phyloP scores from a whole-genome alignment of 2,797 vertebrate species.

The Sylvia borin region DNA sequence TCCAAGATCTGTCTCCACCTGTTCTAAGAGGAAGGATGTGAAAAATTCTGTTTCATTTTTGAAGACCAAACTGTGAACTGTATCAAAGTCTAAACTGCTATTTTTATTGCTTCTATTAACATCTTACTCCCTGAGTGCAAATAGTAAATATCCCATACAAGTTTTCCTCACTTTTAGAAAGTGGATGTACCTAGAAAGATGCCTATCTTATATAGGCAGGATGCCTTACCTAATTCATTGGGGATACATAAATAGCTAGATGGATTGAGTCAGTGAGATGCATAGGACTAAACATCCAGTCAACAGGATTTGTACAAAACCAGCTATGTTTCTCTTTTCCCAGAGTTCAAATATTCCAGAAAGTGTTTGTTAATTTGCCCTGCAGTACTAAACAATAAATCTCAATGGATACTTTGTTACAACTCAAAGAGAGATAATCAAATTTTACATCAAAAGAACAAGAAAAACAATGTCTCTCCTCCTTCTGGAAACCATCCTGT shows the following conservation, averaged over 20 bases:
- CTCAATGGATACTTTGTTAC: neutral
- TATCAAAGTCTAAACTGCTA: neutral
- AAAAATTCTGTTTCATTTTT: neutral
- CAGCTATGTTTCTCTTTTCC: neutral
- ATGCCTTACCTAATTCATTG: neutral
- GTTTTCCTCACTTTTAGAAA: neutral
- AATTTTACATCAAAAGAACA: slow-evolving; percentile 1
- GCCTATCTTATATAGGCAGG: neutral
- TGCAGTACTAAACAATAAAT: neutral
- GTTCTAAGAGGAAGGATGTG: neutral
- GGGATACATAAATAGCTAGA: neutral
- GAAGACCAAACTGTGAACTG: neutral
- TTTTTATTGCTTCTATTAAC: neutral
- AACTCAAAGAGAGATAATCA: neutral
- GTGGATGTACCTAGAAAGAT: neutral
- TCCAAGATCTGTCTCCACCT: neutral
- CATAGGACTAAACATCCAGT: neutral
- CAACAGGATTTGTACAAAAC: neutral
- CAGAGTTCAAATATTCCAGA: neutral
- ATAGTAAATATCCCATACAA: neutral
- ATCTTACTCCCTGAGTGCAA: neutral
- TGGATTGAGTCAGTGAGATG: neutral
- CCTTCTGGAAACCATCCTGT: neutral
- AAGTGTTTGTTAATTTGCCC: neutral
- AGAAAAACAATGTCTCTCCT: neutral